Percentiles rank a stretch among this genome's conserved stretches.
These are phyloP conservation scores for Sterna hirundo DNA, from an alignment of 2,113 vertebrate species.

Conservation along the genomic window DNA sequence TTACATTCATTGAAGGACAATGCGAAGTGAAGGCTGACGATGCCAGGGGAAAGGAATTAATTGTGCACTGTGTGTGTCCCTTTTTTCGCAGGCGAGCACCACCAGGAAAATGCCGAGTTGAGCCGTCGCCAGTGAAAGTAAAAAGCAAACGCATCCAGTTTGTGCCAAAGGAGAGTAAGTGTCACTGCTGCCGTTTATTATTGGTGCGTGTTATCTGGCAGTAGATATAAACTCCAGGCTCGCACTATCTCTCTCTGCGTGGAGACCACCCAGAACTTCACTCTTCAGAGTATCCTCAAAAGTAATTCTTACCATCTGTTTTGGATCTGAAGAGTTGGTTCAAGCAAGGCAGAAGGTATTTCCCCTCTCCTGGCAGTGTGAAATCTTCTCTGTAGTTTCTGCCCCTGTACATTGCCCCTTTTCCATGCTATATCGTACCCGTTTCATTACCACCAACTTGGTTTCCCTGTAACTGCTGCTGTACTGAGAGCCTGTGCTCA, in stretches of 20 bases:
- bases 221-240: background rate
- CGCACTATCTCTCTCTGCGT: background rate
- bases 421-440: background rate
- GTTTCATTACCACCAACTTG: background rate
- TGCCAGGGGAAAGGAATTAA: constrained; percentile 6
- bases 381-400: background rate
- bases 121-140: constrained; percentile 81
- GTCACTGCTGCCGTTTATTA: background rate
- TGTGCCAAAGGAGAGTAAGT: constrained; percentile 91
- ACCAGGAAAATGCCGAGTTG: constrained; percentile 85
- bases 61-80: background rate
- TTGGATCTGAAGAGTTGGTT: background rate
- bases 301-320: constrained; percentile 14
- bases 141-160: constrained; percentile 82
- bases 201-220: background rate
- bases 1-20: background rate
- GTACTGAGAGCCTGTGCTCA: background rate
- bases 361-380: background rate
- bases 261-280: background rate
- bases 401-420: background rate
- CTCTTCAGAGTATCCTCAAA: background rate
- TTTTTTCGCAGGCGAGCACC: constrained; percentile 85
- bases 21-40: background rate
- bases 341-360: background rate
- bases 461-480: background rate